Base-by-base conservation (phyloP, 2,113 vertebrate genomes). In the Abramis brama region DNA sequence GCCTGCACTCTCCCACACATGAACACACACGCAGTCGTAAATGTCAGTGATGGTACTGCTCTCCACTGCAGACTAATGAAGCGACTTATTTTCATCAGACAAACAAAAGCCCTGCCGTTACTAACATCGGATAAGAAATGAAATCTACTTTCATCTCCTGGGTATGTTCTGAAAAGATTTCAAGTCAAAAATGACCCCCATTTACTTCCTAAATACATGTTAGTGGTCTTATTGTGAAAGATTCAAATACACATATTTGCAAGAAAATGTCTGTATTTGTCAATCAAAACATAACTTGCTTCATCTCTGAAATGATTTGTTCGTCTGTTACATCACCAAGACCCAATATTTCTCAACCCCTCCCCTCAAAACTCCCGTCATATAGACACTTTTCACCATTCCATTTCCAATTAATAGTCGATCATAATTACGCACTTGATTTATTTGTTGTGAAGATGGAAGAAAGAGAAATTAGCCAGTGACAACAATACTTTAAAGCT, bases 31-130 rank as follows among this genome's bases (percentile, higher is more conserved):
- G 25, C 64, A 80, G 55, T 82, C 70, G 84, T 88, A 86, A 88
- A 88, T 88, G 85, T 88, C 87, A 88, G 85, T 88, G 85, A 74
- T 36, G 79, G 85, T 75, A 43, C 47, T 8, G 50, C 76, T 70
- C 62, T 70, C 84, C 19, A 50, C 70, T 70, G 87, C 77, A 84
- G 76, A 64, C 87, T 88, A 88, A 88, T 88, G 87, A 88, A 86
- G 85, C 82, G 74, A 86, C 85, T 88, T 86, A 86, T 88, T 86
- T 85, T 85, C 73, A 75, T 60, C 23, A 76, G 50, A 84, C 68
- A 86, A 88, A 81, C 80, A 75, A 71, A 76, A 60, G 50, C 76
- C 81, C 76, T 64, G 84, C 81, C 25, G 39, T 52, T 73, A 27
- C 79, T 62, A 33, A 59, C 27, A 43, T 55, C 57, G 59, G 66